Evolutionary conservation across 2,113 vertebrate genomes (phyloP).

Genomic region (Lipotes vexillifer): DNA sequence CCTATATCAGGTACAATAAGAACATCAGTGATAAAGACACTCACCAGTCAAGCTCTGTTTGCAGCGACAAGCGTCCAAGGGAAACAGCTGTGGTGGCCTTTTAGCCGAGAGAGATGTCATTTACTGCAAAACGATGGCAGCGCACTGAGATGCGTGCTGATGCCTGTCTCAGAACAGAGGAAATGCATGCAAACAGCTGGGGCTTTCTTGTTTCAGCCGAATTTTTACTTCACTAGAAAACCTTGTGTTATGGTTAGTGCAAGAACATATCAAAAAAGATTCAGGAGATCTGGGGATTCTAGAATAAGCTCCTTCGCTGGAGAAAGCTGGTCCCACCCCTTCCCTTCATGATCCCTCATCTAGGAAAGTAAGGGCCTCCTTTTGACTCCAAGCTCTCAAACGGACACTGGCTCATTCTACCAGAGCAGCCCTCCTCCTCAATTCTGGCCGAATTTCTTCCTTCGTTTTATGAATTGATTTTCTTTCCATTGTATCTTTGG

Average conservation of each 20-base stretch:
- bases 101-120: accelerated
- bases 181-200: accelerated
- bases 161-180: accelerated
- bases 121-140: accelerated
- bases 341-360: accelerated
- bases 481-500: accelerated
- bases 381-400: not conserved
- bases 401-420: accelerated
- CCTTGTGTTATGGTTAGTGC: accelerated
- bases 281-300: not conserved
- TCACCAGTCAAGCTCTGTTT: accelerated
- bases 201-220: not conserved
- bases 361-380: not conserved
- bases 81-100: not conserved
- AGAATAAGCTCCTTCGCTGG: accelerated
- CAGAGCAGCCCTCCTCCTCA: accelerated
- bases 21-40: accelerated
- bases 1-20: not conserved
- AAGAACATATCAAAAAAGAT: accelerated
- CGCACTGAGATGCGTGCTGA: accelerated
- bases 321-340: accelerated
- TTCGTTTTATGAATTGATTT: accelerated
- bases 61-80: not conserved
- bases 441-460: accelerated
- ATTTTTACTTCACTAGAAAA: not conserved